Evolutionary conservation across 2,888 invertebrate genomes (phyloP), one percentile per base, ranked within the genome.

Genomic region (Creontiades dilutus): DNA sequence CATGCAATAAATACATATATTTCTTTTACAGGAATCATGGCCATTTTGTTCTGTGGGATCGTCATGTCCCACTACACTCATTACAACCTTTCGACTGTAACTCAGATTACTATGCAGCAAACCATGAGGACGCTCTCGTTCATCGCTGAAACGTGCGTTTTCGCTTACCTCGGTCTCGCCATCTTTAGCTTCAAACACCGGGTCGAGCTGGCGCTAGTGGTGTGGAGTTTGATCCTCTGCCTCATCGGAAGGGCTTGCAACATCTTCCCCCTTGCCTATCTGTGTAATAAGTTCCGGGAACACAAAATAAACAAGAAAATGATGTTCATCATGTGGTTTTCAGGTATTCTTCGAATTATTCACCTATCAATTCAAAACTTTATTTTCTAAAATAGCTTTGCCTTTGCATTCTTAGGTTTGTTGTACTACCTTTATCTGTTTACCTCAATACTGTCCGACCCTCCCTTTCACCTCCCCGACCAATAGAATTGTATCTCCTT

Each of bases 261-360:
- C 93, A 99, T 99, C 91, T 99, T 99, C 93, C 99, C 99, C 0
- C 94, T 99, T 86, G 98, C 99, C 0, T 95, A 97, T 92, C 94
- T 99, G 57, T 97, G 98, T 89, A 99, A 99, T 93, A 97, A 97
- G 93, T 99, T 99, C 93, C 95, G 99, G 19, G 98, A 99, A 93
- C 99, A 99, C 94, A 98, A 98, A 94, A 99, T 99, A 90, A 99
- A 99, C 0, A 97, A 96, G 93, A 98, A 98, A 94, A 99, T 98
- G 98, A 99, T 99, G 96, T 99, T 99, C 93, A 98, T 99, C 90
- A 99, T 99, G 99, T 99, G 99, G 99, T 99, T 99, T 93, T 98
- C 98, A 93, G 97, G 96, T 96, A 93, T 37, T 4, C 37, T 37
- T 37, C 2, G 7, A n/a, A n/a, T n/a, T n/a, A n/a, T 4, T 37